phyloP scores from a whole-genome alignment of 1,140 invertebrate genomes.

The Gonioctena quinquepunctata region DNA sequence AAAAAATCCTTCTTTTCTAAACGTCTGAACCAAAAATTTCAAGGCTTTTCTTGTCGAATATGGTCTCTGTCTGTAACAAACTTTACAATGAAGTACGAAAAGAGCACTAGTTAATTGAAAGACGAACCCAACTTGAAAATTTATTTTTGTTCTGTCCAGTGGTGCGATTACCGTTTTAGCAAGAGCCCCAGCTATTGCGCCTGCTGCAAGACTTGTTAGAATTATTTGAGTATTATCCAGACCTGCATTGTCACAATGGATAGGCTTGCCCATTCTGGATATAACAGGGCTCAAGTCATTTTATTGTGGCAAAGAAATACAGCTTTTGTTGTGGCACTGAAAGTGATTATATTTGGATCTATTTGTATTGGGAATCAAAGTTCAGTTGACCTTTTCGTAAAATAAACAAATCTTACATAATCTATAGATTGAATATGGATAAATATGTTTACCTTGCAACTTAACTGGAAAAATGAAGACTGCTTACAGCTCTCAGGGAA shows the following conservation, averaged over 20 bases:
- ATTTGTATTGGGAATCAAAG: too few species aligned
- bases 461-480: too few species aligned
- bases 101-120: neutral
- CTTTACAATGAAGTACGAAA: too few species aligned
- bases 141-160: constrained; percentile 96
- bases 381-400: too few species aligned
- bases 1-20: constrained; percentile 74
- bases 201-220: constrained; percentile 74
- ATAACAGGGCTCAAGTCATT: constrained; percentile 13
- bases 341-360: too few species aligned
- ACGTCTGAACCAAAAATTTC: constrained; percentile 74
- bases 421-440: too few species aligned
- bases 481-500: too few species aligned
- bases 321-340: too few species aligned
- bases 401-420: too few species aligned
- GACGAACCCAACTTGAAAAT: constrained; percentile 85
- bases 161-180: constrained; percentile 97
- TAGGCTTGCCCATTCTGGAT: constrained; percentile 40
- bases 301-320: too few species aligned
- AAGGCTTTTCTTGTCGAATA: constrained; percentile 82
- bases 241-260: constrained; percentile 24
- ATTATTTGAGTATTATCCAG: constrained; percentile 61
- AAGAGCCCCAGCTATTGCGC: constrained; percentile 88
- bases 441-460: too few species aligned
- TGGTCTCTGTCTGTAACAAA: constrained; percentile 63